These are phyloP conservation scores for Mola mola DNA, from an alignment of 2,113 vertebrate species.

Conservation along the genomic window DNA sequence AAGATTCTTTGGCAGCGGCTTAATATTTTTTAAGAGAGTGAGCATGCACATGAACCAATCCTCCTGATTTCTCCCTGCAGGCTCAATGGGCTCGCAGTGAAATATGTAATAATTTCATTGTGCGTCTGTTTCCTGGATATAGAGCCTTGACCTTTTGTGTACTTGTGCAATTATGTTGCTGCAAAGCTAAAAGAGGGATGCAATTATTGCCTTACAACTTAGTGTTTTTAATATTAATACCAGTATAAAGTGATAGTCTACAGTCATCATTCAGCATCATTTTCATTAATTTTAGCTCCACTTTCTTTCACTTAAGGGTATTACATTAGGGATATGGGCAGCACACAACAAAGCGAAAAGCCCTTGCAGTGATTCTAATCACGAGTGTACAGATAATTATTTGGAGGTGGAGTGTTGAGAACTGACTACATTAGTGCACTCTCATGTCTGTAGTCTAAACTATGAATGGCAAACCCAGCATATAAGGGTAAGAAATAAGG, in stretches of 20 bases:
- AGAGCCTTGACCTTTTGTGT: conserved; percentile 66
- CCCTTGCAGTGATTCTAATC: too few relatives aligned
- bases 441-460: too few relatives aligned
- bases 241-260: conserved; percentile 3
- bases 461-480: too few relatives aligned
- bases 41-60: conserved; percentile 1
- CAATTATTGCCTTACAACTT: conserved; percentile 47
- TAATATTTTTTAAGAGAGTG: conserved; percentile 34
- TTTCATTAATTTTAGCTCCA: conserved; percentile 23
- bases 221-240: conserved; percentile 60
- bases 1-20: conserved; percentile 32
- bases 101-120: conserved; percentile 62
- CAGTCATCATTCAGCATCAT: conserved; percentile 47
- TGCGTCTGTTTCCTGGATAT: conserved; percentile 53
- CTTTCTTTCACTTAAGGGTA: conserved; percentile 2
- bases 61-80: conserved; percentile 47
- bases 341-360: too few relatives aligned
- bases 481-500: neutral
- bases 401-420: too few relatives aligned
- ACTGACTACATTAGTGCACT: too few relatives aligned
- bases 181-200: conserved; percentile 29
- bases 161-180: conserved; percentile 45
- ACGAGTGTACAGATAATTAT: too few relatives aligned
- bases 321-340: too few relatives aligned
- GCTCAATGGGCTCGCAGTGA: conserved; percentile 52